phyloP scores from a whole-genome alignment of 2,797 vertebrate genomes.

The Aulostomus chinensis region DNA sequence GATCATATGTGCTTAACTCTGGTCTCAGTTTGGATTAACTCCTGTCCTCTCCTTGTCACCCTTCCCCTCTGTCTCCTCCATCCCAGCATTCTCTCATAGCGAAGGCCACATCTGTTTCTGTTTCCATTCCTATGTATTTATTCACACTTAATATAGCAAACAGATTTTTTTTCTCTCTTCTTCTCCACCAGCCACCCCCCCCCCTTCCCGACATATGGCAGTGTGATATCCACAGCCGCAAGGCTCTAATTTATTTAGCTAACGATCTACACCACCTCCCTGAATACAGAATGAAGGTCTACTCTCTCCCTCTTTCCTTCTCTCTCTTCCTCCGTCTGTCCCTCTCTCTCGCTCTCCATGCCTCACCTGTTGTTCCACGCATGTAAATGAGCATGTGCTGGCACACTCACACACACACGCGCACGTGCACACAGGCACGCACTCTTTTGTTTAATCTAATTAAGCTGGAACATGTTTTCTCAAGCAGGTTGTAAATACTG shows the following conservation, averaged over 20 bases:
- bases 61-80: slow-evolving; percentile 9
- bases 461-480: slow-evolving; percentile 68
- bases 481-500: slow-evolving; percentile 70
- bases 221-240: slow-evolving; percentile 76
- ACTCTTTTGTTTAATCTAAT: slow-evolving; percentile 65
- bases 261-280: slow-evolving; percentile 74
- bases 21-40: slow-evolving; percentile 66
- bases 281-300: slow-evolving; percentile 72
- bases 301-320: slow-evolving; percentile 35
- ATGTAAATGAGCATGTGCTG: slow-evolving; percentile 39
- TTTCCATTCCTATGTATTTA: slow-evolving; percentile 64
- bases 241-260: slow-evolving; percentile 78
- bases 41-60: slow-evolving; percentile 44
- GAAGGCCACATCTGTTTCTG: slow-evolving; percentile 55
- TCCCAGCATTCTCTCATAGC: slow-evolving; percentile 22
- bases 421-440: not conserved
- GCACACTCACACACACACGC: slow-evolving; percentile 10
- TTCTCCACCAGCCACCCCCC: not conserved
- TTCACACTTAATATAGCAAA: slow-evolving; percentile 61
- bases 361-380: slow-evolving; percentile 69
- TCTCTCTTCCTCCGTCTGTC: slow-evolving; percentile 23
- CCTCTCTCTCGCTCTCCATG: slow-evolving; percentile 31
- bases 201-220: slow-evolving; percentile 68
- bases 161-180: slow-evolving; percentile 45
- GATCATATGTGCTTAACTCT: slow-evolving; percentile 65